Base-by-base conservation (phyloP, 2,888 invertebrate genomes). In the Cheiracanthium punctorium region DNA sequence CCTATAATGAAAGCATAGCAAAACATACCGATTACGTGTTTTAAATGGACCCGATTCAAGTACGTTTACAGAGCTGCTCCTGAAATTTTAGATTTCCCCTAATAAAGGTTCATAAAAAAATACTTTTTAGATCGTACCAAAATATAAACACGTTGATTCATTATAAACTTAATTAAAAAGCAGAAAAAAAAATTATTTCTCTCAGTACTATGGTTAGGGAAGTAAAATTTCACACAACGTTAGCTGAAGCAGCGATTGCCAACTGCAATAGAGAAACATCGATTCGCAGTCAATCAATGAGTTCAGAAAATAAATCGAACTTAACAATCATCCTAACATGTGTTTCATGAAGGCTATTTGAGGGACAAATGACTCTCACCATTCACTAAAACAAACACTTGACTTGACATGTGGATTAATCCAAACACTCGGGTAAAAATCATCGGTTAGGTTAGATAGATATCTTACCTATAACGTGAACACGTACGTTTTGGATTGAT, bases 151-250 rank as follows among this genome's bases (percentile, higher is more conserved):
- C 1, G 58, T 24, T 7, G 58, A 58, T 24, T 24, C 12, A 58
- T 24, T 4, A 58, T 24, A 24, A 58, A 17, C 5, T 24, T 17
- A 58, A 5, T 58, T 24, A 58, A 58, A 58, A 58, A 58, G 24
- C 20, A 58, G 4, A 58, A 58, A 20, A 7, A 24, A 58, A 20
- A 24, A 58, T 58, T 24, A 24, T 24, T 5, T 17, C 24, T 17
- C 17, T 24, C 58, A 17, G 58, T 24, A 58, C 24, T 24, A 24
- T 7, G 10, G 37, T 7, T 24, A 73, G 52, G 67, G 48, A 73
- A 72, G 37, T 30, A 79, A 79, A 79, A 74, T 79, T 84, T 79
- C 41, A 64, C 79, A 79, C 84, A 85, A 85, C 84, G 84, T 79
- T 79, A 85, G 58, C 84, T 43, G 24, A 1, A 58, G 58, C 24